Base-by-base conservation (phyloP, 2,113 vertebrate genomes). In the Bolborhynchus lineola region DNA sequence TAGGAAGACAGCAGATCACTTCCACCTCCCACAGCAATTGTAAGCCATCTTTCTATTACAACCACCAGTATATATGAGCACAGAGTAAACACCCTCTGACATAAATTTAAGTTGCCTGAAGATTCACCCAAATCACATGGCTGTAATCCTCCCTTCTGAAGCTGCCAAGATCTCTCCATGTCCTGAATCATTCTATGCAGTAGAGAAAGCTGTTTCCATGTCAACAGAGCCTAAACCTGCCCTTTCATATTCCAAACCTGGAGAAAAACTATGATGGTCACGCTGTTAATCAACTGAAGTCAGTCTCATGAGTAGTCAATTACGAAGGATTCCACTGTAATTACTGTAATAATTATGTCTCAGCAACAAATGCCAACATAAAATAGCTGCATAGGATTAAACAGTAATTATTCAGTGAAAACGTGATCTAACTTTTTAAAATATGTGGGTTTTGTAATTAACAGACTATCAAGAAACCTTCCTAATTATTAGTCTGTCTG, bases 251-350 rank as follows among this genome's bases (percentile, higher is more conserved):
- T 69, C 42, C 65, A 74, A 77, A 78, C 28, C 39, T 9, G 7
- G 7, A 44, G 3, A 9, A 90, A 68, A 92, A 68, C 16, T 25
- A 64, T 3, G 7, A 29, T 64, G 35, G 53, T 60, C 2, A 0
- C 50, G 86, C 55, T 71, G 26, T 90, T 81, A 67, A 92, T 72
- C 76, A 94, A 79, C 19, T 20, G 42, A 49, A 65, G 37, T 65
- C 86, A 71, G 77, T 35, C 88, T 93, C 93, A n/a, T 26, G 60
- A 95, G 90, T 8, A 84, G 77, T 37, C 62, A 84, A 57, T 88
- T 86, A 89, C 77, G 33, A 68, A 89, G 24, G 21, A 77, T 59
- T 91, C 74, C 52, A 72, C 69, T 82, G 62, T 82, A 91, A 97
- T 92, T 86, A 83, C 60, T 47, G 13, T 7, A 92, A 75, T 67